A percentile compares a stretch with the other conserved stretches of the same genome.
Evolutionary conservation across 2,888 invertebrate genomes (phyloP).

Genomic region (Tetranychus piercei): DNA sequence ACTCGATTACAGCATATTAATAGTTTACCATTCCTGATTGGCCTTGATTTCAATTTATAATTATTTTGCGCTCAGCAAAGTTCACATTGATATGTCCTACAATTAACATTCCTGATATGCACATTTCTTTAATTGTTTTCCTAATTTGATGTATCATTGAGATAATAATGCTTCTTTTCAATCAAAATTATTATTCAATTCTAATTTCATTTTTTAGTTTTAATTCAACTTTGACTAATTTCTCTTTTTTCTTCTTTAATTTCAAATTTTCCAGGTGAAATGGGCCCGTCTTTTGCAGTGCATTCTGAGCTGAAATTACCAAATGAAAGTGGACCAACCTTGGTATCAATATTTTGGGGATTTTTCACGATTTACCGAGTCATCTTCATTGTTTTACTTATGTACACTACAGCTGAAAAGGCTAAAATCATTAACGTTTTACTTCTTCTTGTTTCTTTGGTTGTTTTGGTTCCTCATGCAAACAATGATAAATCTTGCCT

Average conservation of each 20-base stretch:
- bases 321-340: background rate
- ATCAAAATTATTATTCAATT: background rate
- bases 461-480: background rate
- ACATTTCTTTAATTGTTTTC: too few species aligned
- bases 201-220: background rate
- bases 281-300: conserved; percentile 6
- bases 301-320: background rate
- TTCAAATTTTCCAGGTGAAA: background rate
- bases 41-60: too few species aligned
- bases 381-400: background rate
- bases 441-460: background rate
- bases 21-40: too few species aligned
- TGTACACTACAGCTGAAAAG: background rate
- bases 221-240: background rate
- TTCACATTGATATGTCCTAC: too few species aligned
- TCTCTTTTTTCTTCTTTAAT: background rate
- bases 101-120: too few species aligned
- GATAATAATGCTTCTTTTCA: too few species aligned
- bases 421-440: conserved; percentile 6
- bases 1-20: too few species aligned
- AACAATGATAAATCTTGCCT: background rate
- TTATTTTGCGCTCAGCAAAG: too few species aligned
- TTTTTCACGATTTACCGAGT: conserved; percentile 1
- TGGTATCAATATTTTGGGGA: conserved; percentile 10
- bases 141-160: too few species aligned